Evolutionary conservation across 1,140 invertebrate species (phyloP), one percentile per base, ranked within the genome.

Genomic region (Cotesia chilonis): DNA sequence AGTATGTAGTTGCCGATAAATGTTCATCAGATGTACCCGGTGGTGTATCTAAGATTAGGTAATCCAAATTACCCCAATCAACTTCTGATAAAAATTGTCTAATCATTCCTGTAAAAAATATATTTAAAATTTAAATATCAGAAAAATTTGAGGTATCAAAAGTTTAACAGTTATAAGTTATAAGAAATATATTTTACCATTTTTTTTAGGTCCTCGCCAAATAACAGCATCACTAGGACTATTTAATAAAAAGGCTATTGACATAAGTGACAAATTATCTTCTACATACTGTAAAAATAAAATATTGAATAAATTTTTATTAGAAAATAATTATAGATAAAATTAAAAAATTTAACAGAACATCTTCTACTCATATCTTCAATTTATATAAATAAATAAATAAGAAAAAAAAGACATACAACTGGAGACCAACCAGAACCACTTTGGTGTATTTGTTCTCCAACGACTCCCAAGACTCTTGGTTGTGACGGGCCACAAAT

Each of bases 11-110:
- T 0, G 93, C 89, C 0, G 95, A 95, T 69, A 97, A 89, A 87
- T 98, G 97, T 85, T 98, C 96, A 85, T 98, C 97, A 0, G 95
- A 97, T n/a, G 96, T 98, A 79, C 96, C 96, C 51, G 96, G 96
- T 7, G 96, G 96, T 6, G 96, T 98, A 81, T 98, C 96, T 63
- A 98, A 90, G n/a, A 98, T 88, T 36, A 98, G 84, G 81, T 94
- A 95, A 85, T 98, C 96, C 55, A 97, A 85, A 70, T 89, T 89
- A 9, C 94, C 95, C 97, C 97, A 99, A 85, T 97, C 95, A 5
- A 98, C 97, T 87, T 98, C 96, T 66, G 92, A 93, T 4, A 99
- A 84, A 86, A 99, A 98, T 84, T 98, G 96, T 79, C 93, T 94
- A 71, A 98, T 97, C 91, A 98, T 93, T 70, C 93, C 93, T 94